A percentile compares a stretch with the other conserved stretches of the same genome.
Conservation (phyloP, 2,113 vertebrate genomes). For the Casuarius casuarius region DNA sequence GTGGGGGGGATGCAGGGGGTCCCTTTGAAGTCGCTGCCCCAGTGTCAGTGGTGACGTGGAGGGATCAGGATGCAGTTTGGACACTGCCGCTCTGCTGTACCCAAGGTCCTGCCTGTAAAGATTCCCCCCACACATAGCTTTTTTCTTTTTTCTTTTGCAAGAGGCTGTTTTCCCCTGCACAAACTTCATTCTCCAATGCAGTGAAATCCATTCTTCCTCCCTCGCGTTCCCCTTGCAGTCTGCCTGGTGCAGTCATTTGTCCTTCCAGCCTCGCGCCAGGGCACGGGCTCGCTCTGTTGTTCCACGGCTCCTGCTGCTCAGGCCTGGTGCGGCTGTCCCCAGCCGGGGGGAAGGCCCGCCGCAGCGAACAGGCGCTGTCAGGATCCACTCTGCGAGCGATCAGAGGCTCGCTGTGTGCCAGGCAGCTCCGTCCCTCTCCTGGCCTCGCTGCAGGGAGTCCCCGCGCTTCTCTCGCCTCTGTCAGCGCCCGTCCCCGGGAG, state of each 20-base stretch:
- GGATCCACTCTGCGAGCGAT: no score
- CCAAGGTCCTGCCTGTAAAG: not conserved
- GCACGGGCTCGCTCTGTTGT: not conserved
- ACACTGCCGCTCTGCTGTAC: not conserved
- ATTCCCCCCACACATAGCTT: not conserved
- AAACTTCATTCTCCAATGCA: not conserved
- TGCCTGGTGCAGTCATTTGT: constrained; percentile 42
- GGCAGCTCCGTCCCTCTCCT: no score
- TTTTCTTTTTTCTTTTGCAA: not conserved
- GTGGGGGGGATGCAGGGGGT: not conserved
- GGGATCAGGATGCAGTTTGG: not conserved
- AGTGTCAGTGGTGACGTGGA: not conserved
- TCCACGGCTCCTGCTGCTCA: not conserved
- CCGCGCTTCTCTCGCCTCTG: not conserved
- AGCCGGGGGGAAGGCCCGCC: not conserved
- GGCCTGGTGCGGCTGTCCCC: rapidly evolving
- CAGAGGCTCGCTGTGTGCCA: not conserved
- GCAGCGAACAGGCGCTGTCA: not conserved
- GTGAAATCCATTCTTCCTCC: not conserved
- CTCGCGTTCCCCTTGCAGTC: not conserved
- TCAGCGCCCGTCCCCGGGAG: not conserved
- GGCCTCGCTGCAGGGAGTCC: not conserved
- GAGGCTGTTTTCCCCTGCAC: not conserved
- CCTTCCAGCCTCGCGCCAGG: not conserved
- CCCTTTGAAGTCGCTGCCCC: not conserved